phyloP scores from a whole-genome alignment of 2,888 invertebrate genomes.

The Agrochola lychnidis region DNA sequence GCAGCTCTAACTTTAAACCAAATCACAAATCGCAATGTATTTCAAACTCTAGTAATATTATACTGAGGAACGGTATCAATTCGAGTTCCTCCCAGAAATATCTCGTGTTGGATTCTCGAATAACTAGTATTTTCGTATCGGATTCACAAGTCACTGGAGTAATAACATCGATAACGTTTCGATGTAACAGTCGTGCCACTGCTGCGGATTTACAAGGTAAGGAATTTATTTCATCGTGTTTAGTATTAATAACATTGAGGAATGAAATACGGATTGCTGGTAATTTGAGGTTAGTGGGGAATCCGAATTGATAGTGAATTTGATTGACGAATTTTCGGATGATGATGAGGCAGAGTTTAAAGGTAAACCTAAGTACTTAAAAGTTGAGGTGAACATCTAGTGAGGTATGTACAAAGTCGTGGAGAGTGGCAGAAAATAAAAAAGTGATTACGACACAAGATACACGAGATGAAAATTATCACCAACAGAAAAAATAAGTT shows the following conservation, averaged over 20 bases:
- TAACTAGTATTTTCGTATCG: constrained; percentile 63
- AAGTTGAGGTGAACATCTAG: not conserved
- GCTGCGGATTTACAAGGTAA: constrained; percentile 47
- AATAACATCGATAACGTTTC: constrained; percentile 60
- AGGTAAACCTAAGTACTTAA: not conserved
- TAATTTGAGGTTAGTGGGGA: constrained; percentile 50
- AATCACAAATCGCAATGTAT: constrained; percentile 50
- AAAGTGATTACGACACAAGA: not conserved
- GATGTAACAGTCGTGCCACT: constrained; percentile 44
- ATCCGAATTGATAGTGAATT: constrained; percentile 29
- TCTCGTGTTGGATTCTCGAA: constrained; percentile 51
- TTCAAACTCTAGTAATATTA: constrained; percentile 44
- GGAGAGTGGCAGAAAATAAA: not conserved
- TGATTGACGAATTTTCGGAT: constrained; percentile 16
- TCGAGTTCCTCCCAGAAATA: constrained; percentile 37
- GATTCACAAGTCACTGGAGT: constrained; percentile 65
- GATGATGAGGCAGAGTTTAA: constrained; percentile 1
- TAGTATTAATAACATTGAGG: constrained; percentile 62
- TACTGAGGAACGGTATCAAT: constrained; percentile 49
- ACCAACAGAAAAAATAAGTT: no score
- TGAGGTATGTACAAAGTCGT: fast-evolving
- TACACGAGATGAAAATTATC: not conserved
- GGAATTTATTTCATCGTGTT: constrained; percentile 61
- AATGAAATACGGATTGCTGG: constrained; percentile 52
- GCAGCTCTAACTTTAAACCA: constrained; percentile 19